Percentiles rank a stretch among this genome's conserved stretches.
phyloP scores from a whole-genome alignment of 2,113 vertebrate species.

The Epinephelus moara region DNA sequence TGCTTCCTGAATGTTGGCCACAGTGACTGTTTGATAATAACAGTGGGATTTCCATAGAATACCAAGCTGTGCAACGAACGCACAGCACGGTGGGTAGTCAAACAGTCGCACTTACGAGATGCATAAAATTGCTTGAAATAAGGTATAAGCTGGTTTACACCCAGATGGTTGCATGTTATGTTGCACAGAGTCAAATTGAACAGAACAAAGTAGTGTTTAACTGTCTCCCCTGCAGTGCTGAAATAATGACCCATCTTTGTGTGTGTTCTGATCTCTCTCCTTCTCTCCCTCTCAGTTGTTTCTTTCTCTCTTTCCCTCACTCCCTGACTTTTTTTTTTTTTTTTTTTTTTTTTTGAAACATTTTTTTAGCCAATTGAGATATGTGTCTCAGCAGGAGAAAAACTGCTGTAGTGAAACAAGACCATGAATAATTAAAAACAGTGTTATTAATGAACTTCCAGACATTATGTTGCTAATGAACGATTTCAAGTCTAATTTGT shows the following conservation, averaged over 20 bases:
- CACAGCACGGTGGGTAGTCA: slow-evolving; percentile 60
- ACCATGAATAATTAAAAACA: slow-evolving; percentile 93
- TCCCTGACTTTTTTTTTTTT: not conserved
- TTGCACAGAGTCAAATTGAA: slow-evolving; percentile 76
- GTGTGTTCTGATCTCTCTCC: slow-evolving; percentile 82
- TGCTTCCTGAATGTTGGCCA: slow-evolving; percentile 22
- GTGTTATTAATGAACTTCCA: slow-evolving; percentile 93
- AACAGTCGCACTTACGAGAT: slow-evolving; percentile 64
- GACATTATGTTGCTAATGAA: slow-evolving; percentile 93
- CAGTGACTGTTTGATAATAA: slow-evolving; percentile 50
- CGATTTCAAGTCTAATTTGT: slow-evolving; percentile 92
- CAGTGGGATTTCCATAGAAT: slow-evolving; percentile 49
- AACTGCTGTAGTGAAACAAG: slow-evolving; percentile 92
- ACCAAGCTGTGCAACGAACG: slow-evolving; percentile 63
- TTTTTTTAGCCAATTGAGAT: slow-evolving; percentile 87
- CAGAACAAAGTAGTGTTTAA: slow-evolving; percentile 79
- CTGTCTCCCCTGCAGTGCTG: slow-evolving; percentile 76
- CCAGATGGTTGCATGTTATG: slow-evolving; percentile 66
- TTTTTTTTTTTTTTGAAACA: slow-evolving; percentile 1
- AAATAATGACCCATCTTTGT: slow-evolving; percentile 84
- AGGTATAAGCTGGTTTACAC: slow-evolving; percentile 72
- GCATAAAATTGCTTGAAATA: slow-evolving; percentile 64
- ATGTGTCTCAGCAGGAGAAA: slow-evolving; percentile 88
- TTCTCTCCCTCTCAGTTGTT: slow-evolving; percentile 6
- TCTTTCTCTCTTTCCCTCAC: not conserved